phyloP scores from a whole-genome alignment of 2,888 invertebrate genomes.

The Allacma fusca region DNA sequence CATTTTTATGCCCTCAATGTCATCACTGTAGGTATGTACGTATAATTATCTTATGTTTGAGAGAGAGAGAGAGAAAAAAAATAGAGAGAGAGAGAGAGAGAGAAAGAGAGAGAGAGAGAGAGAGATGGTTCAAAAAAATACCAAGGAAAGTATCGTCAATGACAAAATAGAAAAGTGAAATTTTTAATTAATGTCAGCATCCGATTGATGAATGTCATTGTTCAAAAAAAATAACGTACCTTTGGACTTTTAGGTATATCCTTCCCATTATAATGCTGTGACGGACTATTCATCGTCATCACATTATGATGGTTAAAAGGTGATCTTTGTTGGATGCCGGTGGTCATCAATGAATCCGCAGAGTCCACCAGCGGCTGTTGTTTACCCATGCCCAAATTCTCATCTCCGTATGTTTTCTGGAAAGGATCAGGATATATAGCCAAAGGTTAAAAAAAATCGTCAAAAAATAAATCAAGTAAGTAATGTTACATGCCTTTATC shows the following conservation, averaged over 20 bases:
- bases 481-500: no score
- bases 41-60: no score
- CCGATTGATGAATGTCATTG: no score
- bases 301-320: slow-evolving; percentile 55
- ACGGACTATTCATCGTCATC: slow-evolving; percentile 51
- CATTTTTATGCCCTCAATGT: no score
- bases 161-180: not conserved
- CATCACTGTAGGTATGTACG: no score
- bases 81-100: not conserved
- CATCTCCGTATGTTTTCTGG: slow-evolving; percentile 60
- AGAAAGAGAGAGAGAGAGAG: slow-evolving; percentile 1
- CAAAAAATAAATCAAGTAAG: no score
- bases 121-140: not conserved
- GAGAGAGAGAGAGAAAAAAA: not conserved
- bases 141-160: not conserved
- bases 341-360: slow-evolving; percentile 51
- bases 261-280: slow-evolving; percentile 56
- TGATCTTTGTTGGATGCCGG: slow-evolving; percentile 55
- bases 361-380: slow-evolving; percentile 53
- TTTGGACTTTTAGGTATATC: slow-evolving; percentile 60
- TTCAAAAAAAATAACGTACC: slow-evolving; percentile 44
- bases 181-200: not conserved
- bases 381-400: slow-evolving; percentile 45
- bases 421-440: slow-evolving; percentile 27
- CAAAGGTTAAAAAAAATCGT: slow-evolving; percentile 18